phyloP scores from a whole-genome alignment of 2,113 vertebrate genomes.

The Reinhardtius hippoglossoides region DNA sequence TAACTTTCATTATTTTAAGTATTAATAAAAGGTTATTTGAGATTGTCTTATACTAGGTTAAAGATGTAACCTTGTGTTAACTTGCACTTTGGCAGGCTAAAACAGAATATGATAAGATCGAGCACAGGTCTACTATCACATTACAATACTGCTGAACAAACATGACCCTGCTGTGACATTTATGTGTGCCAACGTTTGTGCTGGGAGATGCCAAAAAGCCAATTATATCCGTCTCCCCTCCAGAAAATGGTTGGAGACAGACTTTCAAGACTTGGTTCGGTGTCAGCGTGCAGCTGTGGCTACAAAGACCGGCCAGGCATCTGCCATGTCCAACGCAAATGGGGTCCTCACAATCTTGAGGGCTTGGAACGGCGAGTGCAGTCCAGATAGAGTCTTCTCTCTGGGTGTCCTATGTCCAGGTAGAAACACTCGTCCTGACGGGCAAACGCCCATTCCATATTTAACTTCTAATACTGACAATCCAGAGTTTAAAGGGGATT shows the following conservation, averaged over 20 bases:
- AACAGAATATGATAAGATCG: not conserved
- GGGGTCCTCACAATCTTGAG: slow-evolving; percentile 81
- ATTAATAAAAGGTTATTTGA: too few species aligned
- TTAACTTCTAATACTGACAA: not conserved
- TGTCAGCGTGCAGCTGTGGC: slow-evolving; percentile 51
- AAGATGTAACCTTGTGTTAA: too few species aligned
- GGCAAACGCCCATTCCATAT: not conserved
- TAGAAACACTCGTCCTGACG: slow-evolving; percentile 39
- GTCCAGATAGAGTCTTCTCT: slow-evolving; percentile 84
- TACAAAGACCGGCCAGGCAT: slow-evolving; percentile 45
- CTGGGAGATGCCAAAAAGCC: not conserved
- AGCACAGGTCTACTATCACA: not conserved
- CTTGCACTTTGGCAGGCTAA: too few species aligned
- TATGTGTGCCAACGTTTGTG: not conserved
- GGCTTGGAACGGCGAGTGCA: slow-evolving; percentile 85
- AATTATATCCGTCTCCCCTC: slow-evolving; percentile 5
- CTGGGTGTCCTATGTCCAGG: slow-evolving; percentile 87
- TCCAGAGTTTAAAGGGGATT: not conserved
- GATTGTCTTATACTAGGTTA: too few species aligned
- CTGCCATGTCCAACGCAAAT: slow-evolving; percentile 82
- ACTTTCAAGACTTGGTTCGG: slow-evolving; percentile 76
- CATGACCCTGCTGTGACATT: not conserved
- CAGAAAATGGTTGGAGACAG: slow-evolving; percentile 86
- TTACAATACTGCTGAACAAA: not conserved
- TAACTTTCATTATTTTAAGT: too few species aligned